Evolutionary conservation across 2,888 invertebrate species (phyloP).

Genomic region (Caenorhabditis doughertyi): DNA sequence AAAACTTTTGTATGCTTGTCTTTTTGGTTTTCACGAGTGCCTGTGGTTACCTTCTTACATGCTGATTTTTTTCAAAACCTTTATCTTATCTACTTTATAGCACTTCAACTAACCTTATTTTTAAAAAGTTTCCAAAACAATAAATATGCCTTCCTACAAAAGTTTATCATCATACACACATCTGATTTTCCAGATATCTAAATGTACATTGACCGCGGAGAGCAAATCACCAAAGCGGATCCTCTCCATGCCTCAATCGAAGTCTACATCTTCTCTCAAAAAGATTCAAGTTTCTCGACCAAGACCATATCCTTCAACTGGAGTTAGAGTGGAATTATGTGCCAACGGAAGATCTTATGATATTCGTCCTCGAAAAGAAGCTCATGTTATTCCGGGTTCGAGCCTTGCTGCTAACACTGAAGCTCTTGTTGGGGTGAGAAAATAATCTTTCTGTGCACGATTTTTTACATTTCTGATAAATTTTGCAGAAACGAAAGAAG

Average conservation of each 20-base stretch:
- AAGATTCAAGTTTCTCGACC: conserved; percentile 63
- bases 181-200: conserved; percentile 48
- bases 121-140: neutral
- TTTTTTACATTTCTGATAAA: neutral
- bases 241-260: conserved; percentile 40
- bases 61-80: neutral
- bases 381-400: conserved; percentile 51
- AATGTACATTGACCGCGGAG: conserved; percentile 51
- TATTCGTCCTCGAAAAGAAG: conserved; percentile 59
- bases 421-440: conserved; percentile 62
- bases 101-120: conserved; percentile 14
- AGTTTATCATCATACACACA: neutral
- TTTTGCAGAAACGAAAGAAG: conserved; percentile 33
- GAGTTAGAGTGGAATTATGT: conserved; percentile 71
- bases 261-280: conserved; percentile 45
- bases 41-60: too few species aligned
- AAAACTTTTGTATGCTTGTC: neutral
- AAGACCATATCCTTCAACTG: conserved; percentile 71
- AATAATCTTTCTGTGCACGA: neutral
- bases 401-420: conserved; percentile 67
- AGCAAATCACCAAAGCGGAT: conserved; percentile 23
- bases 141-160: neutral
- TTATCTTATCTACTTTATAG: neutral
- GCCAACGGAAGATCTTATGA: conserved; percentile 66
- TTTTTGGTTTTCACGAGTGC: conserved; percentile 13